Percentiles rank a stretch among this genome's conserved stretches.
These are phyloP conservation scores for Marronus borbonicus DNA, from an alignment of 2,888 invertebrate genomes.

Conservation along the genomic window DNA sequence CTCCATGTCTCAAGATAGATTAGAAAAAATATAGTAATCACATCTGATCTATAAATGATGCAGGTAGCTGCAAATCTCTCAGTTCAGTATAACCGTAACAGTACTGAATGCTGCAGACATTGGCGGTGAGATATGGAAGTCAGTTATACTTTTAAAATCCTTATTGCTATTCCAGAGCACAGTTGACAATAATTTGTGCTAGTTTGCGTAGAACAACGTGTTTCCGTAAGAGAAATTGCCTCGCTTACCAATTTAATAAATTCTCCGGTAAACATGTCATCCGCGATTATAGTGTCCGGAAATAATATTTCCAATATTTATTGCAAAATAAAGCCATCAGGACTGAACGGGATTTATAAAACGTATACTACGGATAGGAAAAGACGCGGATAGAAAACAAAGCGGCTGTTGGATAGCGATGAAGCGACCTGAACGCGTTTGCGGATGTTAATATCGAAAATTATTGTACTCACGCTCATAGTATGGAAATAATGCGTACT, in stretches of 20 bases:
- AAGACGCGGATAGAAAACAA: background rate
- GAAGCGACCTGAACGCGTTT: background rate
- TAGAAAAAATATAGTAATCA: no score
- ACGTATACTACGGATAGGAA: constrained; percentile 7
- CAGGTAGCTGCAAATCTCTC: no score
- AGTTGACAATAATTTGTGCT: background rate
- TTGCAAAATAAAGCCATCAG: constrained; percentile 26
- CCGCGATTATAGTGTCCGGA: constrained; percentile 26
- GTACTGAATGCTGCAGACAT: no score
- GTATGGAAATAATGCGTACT: no score
- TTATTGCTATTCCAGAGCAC: background rate
- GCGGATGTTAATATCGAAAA: constrained; percentile 12
- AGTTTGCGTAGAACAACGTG: background rate
- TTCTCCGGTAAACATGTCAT: constrained; percentile 33
- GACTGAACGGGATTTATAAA: constrained; percentile 30
- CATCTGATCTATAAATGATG: no score
- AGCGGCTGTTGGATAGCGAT: background rate
- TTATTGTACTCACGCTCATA: background rate
- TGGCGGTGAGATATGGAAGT: no score
- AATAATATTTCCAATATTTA: constrained; percentile 32
- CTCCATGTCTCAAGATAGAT: no score
- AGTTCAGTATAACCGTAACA: no score
- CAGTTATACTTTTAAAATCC: background rate
- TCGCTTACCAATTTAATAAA: constrained; percentile 33
- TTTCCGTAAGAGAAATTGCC: constrained; percentile 19